These are phyloP conservation scores for Sphecodes monilicornis DNA, from an alignment of 2,888 invertebrate species.

Conservation along the genomic window DNA sequence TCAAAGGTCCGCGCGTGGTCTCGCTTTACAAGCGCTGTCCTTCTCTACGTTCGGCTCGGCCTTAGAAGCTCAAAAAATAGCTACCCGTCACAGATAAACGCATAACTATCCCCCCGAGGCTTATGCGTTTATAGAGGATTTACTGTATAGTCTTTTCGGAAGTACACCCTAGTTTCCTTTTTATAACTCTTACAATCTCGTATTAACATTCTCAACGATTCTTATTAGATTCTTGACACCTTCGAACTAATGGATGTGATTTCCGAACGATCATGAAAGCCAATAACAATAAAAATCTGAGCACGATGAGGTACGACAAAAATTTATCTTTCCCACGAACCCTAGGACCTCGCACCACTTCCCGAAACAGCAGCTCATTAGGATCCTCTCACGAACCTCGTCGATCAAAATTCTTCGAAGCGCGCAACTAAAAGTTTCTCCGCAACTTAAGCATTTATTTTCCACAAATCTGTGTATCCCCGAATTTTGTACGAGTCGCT, in stretches of 20 bases:
- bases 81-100: too few species aligned
- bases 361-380: not conserved
- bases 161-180: too few species aligned
- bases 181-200: too few species aligned
- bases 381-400: not conserved
- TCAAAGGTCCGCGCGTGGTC: too few species aligned
- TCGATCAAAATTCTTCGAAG: not conserved
- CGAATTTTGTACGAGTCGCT: not conserved
- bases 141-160: too few species aligned
- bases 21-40: too few species aligned
- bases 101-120: too few species aligned
- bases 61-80: too few species aligned
- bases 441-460: not conserved
- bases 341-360: not conserved
- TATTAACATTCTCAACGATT: too few species aligned
- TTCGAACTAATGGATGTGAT: not conserved
- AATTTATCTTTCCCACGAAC: not conserved
- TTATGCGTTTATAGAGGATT: too few species aligned
- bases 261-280: not conserved
- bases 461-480: not conserved
- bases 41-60: too few species aligned
- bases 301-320: not conserved
- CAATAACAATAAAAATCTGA: not conserved
- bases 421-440: not conserved
- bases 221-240: too few species aligned